phyloP scores from a whole-genome alignment of 2,888 invertebrate species.

The Myopa tessellatipennis region DNA sequence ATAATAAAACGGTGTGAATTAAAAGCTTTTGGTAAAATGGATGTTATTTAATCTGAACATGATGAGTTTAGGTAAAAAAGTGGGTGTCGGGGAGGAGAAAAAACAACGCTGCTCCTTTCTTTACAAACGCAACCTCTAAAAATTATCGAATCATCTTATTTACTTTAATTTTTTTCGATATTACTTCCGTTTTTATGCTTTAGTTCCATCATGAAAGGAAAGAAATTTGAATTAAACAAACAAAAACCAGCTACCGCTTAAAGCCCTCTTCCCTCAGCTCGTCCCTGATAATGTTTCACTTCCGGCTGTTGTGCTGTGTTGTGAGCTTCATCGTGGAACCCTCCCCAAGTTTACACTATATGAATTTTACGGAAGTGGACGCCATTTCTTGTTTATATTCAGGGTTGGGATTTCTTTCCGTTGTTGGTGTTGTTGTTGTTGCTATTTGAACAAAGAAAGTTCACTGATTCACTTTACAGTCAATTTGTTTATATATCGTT shows the following conservation, averaged over 20 bases:
- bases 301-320: neutral
- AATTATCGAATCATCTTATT: too few relatives aligned
- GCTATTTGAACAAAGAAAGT: neutral
- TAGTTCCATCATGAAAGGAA: too few relatives aligned
- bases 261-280: neutral
- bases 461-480: neutral
- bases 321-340: neutral
- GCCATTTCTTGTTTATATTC: neutral
- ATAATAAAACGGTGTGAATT: too few relatives aligned
- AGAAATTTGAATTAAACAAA: neutral
- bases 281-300: neutral
- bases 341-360: neutral
- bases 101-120: conserved; percentile 1
- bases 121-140: neutral
- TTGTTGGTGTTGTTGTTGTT: neutral
- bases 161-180: too few relatives aligned
- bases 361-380: neutral
- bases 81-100: too few relatives aligned
- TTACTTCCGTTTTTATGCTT: too few relatives aligned
- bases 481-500: neutral
- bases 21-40: too few relatives aligned
- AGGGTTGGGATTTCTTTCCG: conserved; percentile 4
- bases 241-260: neutral
- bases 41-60: too few relatives aligned
- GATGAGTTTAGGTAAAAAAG: too few relatives aligned